Percentiles rank a stretch among this genome's conserved stretches.
Evolutionary conservation across 2,113 vertebrate genomes (phyloP).

Genomic region (Pseudorectes ferrugineus): DNA sequence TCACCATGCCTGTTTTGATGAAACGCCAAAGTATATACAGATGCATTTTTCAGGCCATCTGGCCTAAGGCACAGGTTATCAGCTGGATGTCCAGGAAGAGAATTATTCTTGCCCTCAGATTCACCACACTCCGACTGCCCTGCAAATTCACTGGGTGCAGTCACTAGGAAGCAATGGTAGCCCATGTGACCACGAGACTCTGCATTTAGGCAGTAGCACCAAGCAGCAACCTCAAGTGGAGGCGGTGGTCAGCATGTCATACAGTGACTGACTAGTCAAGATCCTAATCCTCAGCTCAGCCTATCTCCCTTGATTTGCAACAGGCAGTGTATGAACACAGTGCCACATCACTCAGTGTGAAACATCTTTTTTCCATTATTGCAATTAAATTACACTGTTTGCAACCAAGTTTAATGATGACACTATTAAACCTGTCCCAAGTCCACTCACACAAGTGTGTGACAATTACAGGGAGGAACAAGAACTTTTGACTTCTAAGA

Average conservation of each 20-base stretch:
- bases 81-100: background rate
- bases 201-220: background rate
- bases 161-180: background rate
- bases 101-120: background rate
- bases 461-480: background rate
- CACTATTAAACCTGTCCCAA: background rate
- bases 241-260: background rate
- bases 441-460: background rate
- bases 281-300: background rate
- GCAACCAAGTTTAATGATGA: background rate
- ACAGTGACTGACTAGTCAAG: background rate
- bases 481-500: background rate
- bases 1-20: background rate
- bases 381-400: background rate
- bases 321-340: background rate
- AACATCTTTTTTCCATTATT: background rate
- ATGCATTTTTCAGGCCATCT: background rate
- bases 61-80: background rate
- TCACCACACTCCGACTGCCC: background rate
- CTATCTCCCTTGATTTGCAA: background rate
- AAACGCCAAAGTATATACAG: background rate
- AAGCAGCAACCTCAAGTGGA: background rate
- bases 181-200: background rate
- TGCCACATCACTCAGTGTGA: background rate
- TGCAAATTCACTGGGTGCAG: background rate